These are phyloP conservation scores for Epizoanthus ramosus DNA, from an alignment of 92 coral and sea anemone species.

Conservation along the genomic window DNA sequence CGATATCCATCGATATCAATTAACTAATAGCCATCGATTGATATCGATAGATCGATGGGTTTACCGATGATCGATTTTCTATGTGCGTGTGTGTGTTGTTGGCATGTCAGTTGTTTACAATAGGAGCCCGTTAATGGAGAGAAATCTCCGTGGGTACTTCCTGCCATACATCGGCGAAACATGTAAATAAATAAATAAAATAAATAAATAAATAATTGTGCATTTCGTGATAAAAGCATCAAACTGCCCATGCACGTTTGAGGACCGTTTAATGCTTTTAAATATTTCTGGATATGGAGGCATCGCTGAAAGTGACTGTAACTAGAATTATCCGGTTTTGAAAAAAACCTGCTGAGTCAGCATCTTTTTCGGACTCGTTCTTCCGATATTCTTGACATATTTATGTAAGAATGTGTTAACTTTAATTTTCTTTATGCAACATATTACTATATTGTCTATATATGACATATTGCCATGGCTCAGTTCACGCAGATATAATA, in stretches of 20 bases:
- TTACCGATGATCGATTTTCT: no score
- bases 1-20: no score
- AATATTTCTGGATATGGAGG: constrained; percentile 49
- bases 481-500: constrained; percentile 7
- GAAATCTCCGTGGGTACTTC: no score
- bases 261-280: constrained; percentile 36
- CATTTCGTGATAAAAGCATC: constrained; percentile 43
- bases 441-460: no score
- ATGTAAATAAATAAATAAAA: no score
- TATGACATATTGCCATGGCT: constrained; percentile 20
- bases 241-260: constrained; percentile 43
- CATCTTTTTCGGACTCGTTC: constrained; percentile 14
- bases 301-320: constrained; percentile 38
- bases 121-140: no score
- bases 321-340: constrained; percentile 25
- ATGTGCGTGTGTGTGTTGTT: no score
- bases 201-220: constrained; percentile 49
- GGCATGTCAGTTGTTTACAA: no score
- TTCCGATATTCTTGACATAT: constrained; percentile 24
- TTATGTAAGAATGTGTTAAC: constrained; percentile 10
- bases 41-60: no score
- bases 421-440: constrained; percentile 17
- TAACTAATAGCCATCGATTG: no score
- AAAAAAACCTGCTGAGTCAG: constrained; percentile 50
- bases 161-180: no score